phyloP scores from a whole-genome alignment of 2,113 vertebrate species.

The Canis aureus region DNA sequence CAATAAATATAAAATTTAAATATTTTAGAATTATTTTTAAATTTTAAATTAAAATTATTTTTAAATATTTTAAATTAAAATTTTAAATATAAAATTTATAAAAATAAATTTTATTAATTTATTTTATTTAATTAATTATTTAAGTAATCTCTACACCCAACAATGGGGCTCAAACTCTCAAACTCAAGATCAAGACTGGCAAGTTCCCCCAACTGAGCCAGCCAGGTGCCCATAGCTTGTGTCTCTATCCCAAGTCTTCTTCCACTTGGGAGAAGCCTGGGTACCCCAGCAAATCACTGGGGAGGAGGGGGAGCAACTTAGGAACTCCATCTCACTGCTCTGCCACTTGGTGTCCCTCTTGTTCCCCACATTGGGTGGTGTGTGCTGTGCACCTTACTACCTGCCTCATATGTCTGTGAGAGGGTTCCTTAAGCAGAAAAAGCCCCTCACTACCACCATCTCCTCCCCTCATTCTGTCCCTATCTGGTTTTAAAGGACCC shows the following conservation, averaged over 20 bases:
- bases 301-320: background rate
- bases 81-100: no score
- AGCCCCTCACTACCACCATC: background rate
- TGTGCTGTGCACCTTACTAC: background rate
- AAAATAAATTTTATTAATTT: background rate
- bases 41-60: no score
- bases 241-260: background rate
- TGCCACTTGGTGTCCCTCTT: background rate
- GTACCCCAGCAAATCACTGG: background rate
- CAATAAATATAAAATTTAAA: no score
- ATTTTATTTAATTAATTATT: background rate
- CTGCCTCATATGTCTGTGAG: background rate
- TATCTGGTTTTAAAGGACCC: background rate
- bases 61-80: no score
- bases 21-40: no score
- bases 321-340: background rate
- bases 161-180: background rate
- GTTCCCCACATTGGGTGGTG: background rate
- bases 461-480: background rate
- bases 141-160: background rate
- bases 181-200: background rate
- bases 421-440: background rate
- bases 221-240: background rate
- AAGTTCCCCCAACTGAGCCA: background rate
- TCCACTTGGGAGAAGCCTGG: background rate